phyloP scores from a whole-genome alignment of 1,140 invertebrate genomes.

The Hylaeus volcanicus region DNA sequence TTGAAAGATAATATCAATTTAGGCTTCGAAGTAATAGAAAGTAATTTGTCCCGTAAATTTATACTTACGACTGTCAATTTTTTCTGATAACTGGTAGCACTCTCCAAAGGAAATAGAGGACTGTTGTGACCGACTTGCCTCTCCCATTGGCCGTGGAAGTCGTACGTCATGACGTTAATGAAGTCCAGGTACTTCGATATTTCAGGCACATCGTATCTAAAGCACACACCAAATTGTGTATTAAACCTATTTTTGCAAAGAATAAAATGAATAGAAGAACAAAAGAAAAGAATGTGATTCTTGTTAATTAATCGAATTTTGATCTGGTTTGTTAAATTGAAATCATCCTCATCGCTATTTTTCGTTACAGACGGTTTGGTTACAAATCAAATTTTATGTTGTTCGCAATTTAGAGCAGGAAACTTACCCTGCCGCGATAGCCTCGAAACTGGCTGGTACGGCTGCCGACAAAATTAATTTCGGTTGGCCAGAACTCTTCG shows the following conservation, averaged over 20 bases:
- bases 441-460: conserved; percentile 95
- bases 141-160: conserved; percentile 97
- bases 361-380: too few relatives aligned
- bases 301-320: too few relatives aligned
- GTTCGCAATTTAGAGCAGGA: neutral
- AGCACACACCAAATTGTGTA: conserved; percentile 3
- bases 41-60: conserved; percentile 1
- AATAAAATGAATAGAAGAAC: too few relatives aligned
- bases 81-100: conserved; percentile 93
- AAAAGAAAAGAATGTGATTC: too few relatives aligned
- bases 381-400: too few relatives aligned
- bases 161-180: conserved; percentile 97
- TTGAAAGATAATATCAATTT: too few relatives aligned
- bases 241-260: neutral
- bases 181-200: conserved; percentile 96
- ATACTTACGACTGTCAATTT: conserved; percentile 92
- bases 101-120: conserved; percentile 93
- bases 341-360: too few relatives aligned
- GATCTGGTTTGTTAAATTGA: too few relatives aligned
- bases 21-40: neutral
- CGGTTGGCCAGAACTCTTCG: conserved; percentile 82
- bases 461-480: conserved; percentile 93
- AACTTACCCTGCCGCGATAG: conserved; percentile 90
- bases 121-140: conserved; percentile 95
- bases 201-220: conserved; percentile 93